phyloP scores from a whole-genome alignment of 1,140 invertebrate genomes.

The Hestina assimilis region DNA sequence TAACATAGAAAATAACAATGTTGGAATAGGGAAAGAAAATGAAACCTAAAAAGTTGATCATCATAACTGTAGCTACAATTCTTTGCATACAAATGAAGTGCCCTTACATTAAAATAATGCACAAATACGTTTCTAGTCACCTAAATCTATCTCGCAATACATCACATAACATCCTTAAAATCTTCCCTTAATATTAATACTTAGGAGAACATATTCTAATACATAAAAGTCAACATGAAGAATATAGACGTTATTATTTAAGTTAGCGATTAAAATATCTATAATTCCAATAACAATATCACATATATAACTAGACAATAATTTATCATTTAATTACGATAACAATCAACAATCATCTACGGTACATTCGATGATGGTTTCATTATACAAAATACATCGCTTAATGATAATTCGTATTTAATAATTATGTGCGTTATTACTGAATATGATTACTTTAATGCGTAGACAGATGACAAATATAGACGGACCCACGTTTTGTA shows the following conservation, averaged over 20 bases:
- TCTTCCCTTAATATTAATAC: slow-evolving; percentile 1
- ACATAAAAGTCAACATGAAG: slow-evolving; percentile 73
- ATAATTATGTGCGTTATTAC: slow-evolving; percentile 60
- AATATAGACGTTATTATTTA: slow-evolving; percentile 54
- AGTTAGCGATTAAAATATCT: slow-evolving; percentile 72
- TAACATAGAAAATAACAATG: neutral
- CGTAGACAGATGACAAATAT: too few species aligned
- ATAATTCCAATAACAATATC: slow-evolving; percentile 75
- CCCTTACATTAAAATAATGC: neutral
- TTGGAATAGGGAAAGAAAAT: neutral
- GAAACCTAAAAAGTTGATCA: neutral
- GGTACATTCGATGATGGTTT: slow-evolving; percentile 65
- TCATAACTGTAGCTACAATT: neutral
- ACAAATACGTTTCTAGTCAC: slow-evolving; percentile 6
- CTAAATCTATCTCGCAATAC: slow-evolving; percentile 10
- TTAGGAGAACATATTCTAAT: slow-evolving; percentile 39
- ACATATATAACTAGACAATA: slow-evolving; percentile 73
- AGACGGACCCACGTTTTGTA: too few species aligned
- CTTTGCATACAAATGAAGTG: neutral
- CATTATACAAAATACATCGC: slow-evolving; percentile 47
- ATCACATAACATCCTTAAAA: slow-evolving; percentile 21
- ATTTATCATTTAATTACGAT: slow-evolving; percentile 53
- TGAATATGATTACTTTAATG: slow-evolving; percentile 20
- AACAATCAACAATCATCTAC: slow-evolving; percentile 69
- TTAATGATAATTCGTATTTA: slow-evolving; percentile 67